Evolutionary conservation across 2,797 vertebrate species (phyloP), one percentile per base, ranked within the genome.

Genomic region (Tinamus major): DNA sequence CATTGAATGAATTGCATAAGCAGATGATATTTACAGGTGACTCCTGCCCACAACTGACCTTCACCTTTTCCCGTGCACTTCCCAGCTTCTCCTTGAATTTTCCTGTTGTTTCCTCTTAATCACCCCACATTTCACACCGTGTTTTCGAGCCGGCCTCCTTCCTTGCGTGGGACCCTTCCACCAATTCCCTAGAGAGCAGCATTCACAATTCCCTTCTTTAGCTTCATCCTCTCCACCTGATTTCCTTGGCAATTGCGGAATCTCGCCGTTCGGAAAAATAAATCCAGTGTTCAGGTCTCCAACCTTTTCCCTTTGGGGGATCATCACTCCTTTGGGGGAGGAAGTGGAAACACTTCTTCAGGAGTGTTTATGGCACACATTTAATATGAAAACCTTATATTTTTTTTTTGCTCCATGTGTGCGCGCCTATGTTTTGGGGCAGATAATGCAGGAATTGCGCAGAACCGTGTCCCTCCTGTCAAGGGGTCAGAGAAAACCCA

Each of bases 21-120:
- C 95, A 96, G 87, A 91, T 96, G 85, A 93, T 96, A 95, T 96
- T 96, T 96, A 93, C 96, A 76, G 79, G 41, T 74, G 24, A 83
- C 10, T 95, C 87, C 26, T 89, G 79, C 24, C 79, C 90, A 8
- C 80, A 89, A 94, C 90, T 94, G 94, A 94, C 95, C 95, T 96
- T 94, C 87, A 72, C 90, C 89, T 87, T 84, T 91, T 95, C 93
- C 95, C 70, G 80, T 91, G 83, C 65, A 79, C 78, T 96, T 94
- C 94, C 68, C 87, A 87, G 31, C 87, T 68, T 95, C 94, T 77
- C 88, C 90, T 92, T 92, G 87, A 90, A 83, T 94, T 95, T 92
- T 93, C 85, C 68, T 91, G 87, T 87, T 94, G 74, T 94, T 95
- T 95, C 92, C 85, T 95, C 42, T 65, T 76, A 58, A 65, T 72